phyloP scores from a whole-genome alignment of 37 sponge, comb jelly and placozoan genomes.

The Ianthella basta region DNA sequence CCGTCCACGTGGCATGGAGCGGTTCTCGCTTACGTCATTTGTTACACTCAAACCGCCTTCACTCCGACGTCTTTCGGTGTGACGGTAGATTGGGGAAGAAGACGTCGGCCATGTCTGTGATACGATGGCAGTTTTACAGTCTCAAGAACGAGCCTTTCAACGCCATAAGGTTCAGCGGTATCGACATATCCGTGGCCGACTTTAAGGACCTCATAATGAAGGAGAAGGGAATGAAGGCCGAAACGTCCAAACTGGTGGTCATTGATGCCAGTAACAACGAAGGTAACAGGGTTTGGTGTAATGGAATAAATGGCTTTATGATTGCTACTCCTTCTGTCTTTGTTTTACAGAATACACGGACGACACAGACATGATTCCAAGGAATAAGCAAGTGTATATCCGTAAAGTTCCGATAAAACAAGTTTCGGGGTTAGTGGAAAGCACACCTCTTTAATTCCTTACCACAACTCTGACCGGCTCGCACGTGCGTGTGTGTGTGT shows the following conservation, averaged over 20 bases:
- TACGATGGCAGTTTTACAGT: constrained; percentile 18
- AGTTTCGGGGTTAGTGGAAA: constrained; percentile 53
- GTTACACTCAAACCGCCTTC: not conserved
- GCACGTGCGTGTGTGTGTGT: not conserved
- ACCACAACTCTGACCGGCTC: too few species aligned
- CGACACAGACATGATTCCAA: constrained; percentile 74
- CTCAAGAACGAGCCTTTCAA: constrained; percentile 11
- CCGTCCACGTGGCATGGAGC: not conserved
- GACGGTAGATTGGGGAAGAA: constrained; percentile 28
- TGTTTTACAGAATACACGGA: constrained; percentile 65
- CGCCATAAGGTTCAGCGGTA: constrained; percentile 70
- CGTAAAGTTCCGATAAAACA: constrained; percentile 66
- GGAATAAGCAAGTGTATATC: constrained; percentile 81
- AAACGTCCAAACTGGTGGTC: constrained; percentile 61
- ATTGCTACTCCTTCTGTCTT: not conserved
- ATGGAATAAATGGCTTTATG: not conserved
- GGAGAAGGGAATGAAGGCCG: constrained; percentile 69
- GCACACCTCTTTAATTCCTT: too few species aligned
- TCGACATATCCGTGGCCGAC: constrained; percentile 77
- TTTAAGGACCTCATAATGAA: constrained; percentile 76
- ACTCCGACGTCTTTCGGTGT: constrained; percentile 5
- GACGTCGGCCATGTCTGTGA: constrained; percentile 15
- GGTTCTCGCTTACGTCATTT: not conserved
- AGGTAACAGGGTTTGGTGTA: constrained; percentile 40
- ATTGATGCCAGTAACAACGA: constrained; percentile 81